Base-by-base conservation (phyloP, 2,888 invertebrate species). In the Teinopalpus imperialis region DNA sequence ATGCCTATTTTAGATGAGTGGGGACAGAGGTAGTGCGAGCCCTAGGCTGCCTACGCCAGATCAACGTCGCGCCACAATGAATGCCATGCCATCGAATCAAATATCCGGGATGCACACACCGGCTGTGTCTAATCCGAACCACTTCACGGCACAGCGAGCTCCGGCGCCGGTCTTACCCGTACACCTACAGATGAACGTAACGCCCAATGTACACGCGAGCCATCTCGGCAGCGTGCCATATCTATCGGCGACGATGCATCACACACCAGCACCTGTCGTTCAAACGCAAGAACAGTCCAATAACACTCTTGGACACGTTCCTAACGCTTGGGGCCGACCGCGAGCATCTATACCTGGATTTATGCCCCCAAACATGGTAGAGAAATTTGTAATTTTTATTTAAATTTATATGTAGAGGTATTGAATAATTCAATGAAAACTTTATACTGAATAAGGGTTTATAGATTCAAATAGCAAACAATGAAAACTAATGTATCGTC, bases 141-240 rank as follows among this genome's bases (percentile, higher is more conserved):
- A 74, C 46, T 59, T 67, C 9, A 49, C 56, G 2, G 43, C 56
- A 5, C 74, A 67, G 35, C 72, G 55, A 3, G 46, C 52, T 3
- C 58, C 49, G n/a, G 31, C 34, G 3, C 32, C 40, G 29, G 1
- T 10, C 9, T 34, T 57, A 8, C 47, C 21, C 20, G 7, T 53
- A 13, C 57, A 59, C 16, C 36, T 46, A 3, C 54, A 51, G 16
- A 7, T 41, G 37, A 29, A 48, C 37, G 40, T 23, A 26, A 31
- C 54, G 10, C n/a, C 24, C 7, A 54, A 61, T 1, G 54, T 59
- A 10, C 46, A 60, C 39, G 51, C 44, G 58, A 6, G 57, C 5
- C 81, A 81, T 21, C 52, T 83, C 41, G 81, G 82, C 48, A 82
- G 80, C 56, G 74, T 81, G 79, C 88, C 85, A 20, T 85, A 74